Conservation (phyloP, 2,888 invertebrate species). For the Notodonta ziczac region DNA sequence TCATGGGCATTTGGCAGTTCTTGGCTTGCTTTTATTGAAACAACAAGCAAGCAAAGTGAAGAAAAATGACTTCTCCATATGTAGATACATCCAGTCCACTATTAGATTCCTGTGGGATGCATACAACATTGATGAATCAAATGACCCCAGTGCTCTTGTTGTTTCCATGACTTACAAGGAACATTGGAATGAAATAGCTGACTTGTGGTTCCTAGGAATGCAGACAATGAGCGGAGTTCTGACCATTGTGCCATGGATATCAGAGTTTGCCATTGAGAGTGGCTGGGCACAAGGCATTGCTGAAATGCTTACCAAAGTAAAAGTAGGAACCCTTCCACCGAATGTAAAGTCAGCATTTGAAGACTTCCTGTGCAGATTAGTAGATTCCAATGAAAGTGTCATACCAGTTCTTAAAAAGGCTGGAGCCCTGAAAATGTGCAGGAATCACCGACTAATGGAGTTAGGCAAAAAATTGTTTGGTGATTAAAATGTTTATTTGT, state of each 20-base stretch:
- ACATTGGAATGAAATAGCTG: slow-evolving; percentile 95
- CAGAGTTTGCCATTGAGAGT: slow-evolving; percentile 95
- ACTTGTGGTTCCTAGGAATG: slow-evolving; percentile 97
- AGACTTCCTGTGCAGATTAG: slow-evolving; percentile 93
- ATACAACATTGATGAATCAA: slow-evolving; percentile 94
- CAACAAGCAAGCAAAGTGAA: slow-evolving; percentile 93
- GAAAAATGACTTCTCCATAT: slow-evolving; percentile 95
- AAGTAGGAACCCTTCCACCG: slow-evolving; percentile 91
- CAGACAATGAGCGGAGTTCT: slow-evolving; percentile 94
- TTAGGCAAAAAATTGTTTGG: slow-evolving; percentile 94
- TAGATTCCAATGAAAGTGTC: slow-evolving; percentile 91
- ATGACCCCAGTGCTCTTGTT: slow-evolving; percentile 91
- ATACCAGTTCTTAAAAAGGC: slow-evolving; percentile 91
- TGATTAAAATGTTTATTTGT: slow-evolving; percentile 82
- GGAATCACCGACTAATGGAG: slow-evolving; percentile 95
- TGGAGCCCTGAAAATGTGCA: slow-evolving; percentile 92
- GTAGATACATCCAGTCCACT: slow-evolving; percentile 94
- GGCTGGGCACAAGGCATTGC: slow-evolving; percentile 97
- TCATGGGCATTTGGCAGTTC: slow-evolving; percentile 92
- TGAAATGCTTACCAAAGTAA: slow-evolving; percentile 92
- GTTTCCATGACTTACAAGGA: slow-evolving; percentile 94
- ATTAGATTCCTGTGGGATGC: slow-evolving; percentile 97
- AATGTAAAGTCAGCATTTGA: slow-evolving; percentile 96
- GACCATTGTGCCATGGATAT: slow-evolving; percentile 93
- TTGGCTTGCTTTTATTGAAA: slow-evolving; percentile 92